Evolutionary conservation across 2,113 vertebrate genomes (phyloP).

Genomic region (Phrynosoma platyrhinos): DNA sequence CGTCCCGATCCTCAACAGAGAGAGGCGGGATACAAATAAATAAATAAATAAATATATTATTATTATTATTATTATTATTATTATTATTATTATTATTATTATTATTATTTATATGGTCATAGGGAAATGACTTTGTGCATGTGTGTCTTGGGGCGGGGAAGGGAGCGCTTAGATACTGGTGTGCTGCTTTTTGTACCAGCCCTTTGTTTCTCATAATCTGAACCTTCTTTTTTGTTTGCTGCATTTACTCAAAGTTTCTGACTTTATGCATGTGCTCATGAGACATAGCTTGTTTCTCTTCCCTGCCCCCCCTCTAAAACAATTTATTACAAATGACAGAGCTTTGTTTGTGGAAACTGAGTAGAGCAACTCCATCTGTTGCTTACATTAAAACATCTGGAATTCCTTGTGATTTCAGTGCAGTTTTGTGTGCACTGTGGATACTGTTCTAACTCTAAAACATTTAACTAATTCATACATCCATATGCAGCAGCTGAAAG

Average conservation of each 20-base stretch:
- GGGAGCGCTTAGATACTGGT: neutral
- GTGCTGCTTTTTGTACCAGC: neutral
- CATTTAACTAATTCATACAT: neutral
- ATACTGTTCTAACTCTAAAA: neutral
- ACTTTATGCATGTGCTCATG: neutral
- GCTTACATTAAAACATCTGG: constrained; percentile 30
- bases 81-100: too few species aligned
- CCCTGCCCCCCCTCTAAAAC: neutral
- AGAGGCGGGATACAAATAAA: too few species aligned
- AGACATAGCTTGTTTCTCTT: neutral
- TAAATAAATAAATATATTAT: too few species aligned
- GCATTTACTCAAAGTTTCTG: neutral
- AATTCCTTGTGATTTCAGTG: constrained; percentile 3
- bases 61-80: too few species aligned
- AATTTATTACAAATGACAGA: constrained; percentile 14
- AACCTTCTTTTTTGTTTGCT: neutral
- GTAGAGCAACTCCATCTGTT: constrained; percentile 24
- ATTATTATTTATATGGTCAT: too few species aligned
- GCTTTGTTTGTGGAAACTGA: constrained; percentile 16
- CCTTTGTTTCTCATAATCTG: neutral
- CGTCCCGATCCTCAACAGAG: too few species aligned
- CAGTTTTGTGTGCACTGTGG: neutral
- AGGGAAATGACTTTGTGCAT: neutral
- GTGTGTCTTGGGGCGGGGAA: neutral
- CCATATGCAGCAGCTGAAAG: neutral